A percentile compares a stretch with the other conserved stretches of the same genome.
Evolutionary conservation across 1,140 invertebrate species (phyloP).

Genomic region (Lepidurus packardi): DNA sequence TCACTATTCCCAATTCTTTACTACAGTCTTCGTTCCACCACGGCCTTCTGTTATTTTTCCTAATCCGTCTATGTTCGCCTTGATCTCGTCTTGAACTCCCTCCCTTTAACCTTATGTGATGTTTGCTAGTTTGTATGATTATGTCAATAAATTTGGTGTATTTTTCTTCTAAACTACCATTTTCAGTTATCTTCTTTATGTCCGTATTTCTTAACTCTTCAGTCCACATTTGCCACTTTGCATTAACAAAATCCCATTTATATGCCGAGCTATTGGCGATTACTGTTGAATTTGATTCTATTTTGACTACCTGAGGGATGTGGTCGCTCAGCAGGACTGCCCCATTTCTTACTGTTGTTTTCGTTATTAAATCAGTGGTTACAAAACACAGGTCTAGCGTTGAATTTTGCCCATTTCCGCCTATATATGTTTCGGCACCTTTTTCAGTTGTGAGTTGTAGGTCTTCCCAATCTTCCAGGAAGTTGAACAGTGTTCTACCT

Average conservation of each 20-base stretch:
- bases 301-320: neutral
- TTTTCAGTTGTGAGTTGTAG: neutral
- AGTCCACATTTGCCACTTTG: neutral
- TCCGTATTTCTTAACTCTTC: neutral
- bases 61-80: too few relatives aligned
- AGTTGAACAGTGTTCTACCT: too few relatives aligned
- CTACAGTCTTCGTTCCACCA: too few relatives aligned
- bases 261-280: neutral
- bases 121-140: too few relatives aligned
- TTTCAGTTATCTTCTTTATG: neutral
- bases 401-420: neutral
- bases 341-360: slow-evolving; percentile 6
- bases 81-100: too few relatives aligned
- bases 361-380: neutral
- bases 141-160: too few relatives aligned
- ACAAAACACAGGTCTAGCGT: neutral
- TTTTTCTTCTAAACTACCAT: too few relatives aligned
- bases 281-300: neutral
- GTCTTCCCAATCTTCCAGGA: neutral
- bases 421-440: neutral
- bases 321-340: neutral
- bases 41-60: too few relatives aligned
- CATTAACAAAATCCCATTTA: neutral
- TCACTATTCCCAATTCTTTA: too few relatives aligned
- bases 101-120: too few relatives aligned